Conservation (phyloP, 2,888 invertebrate species). For the Vandiemenella viatica region DNA sequence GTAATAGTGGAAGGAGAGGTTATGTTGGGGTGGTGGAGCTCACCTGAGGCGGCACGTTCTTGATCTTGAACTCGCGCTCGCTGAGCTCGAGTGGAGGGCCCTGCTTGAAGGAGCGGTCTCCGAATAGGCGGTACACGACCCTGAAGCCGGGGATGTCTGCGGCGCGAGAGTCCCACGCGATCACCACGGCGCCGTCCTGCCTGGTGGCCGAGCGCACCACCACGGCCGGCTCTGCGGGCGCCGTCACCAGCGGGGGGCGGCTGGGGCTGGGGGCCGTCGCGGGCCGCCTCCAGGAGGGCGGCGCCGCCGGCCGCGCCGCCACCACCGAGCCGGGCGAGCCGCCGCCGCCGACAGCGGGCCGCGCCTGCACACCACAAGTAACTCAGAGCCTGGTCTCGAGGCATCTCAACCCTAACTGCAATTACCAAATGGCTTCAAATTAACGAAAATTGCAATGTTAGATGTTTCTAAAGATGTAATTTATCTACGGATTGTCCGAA, state of each 20-base stretch:
- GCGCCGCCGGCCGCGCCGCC: constrained; percentile 23
- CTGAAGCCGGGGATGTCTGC: constrained; percentile 78
- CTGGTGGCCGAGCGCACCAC: constrained; percentile 72
- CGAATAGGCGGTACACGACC: constrained; percentile 77
- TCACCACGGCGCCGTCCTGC: constrained; percentile 74
- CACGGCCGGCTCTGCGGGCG: constrained; percentile 48
- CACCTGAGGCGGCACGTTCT: constrained; percentile 80
- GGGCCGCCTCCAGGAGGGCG: constrained; percentile 4
- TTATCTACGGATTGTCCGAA: constrained; percentile 17
- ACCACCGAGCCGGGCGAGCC: constrained; percentile 22
- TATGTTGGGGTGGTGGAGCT: constrained; percentile 15
- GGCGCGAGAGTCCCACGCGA: constrained; percentile 82
- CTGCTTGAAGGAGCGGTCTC: constrained; percentile 78
- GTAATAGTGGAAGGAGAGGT: too few species aligned
- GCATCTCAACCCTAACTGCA: too few species aligned
- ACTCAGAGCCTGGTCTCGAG: too few species aligned
- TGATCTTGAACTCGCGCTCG: constrained; percentile 82
- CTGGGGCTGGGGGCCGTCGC: background rate
- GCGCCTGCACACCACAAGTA: too few species aligned
- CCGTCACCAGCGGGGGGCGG: constrained; percentile 48
- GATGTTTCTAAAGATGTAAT: too few species aligned
- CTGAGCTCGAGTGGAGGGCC: constrained; percentile 79
- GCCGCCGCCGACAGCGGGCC: constrained; percentile 22
- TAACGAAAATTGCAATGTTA: too few species aligned
- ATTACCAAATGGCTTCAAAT: too few species aligned